These are phyloP conservation scores for Cyclina sinensis DNA, from an alignment of 1,140 invertebrate species.

Conservation along the genomic window DNA sequence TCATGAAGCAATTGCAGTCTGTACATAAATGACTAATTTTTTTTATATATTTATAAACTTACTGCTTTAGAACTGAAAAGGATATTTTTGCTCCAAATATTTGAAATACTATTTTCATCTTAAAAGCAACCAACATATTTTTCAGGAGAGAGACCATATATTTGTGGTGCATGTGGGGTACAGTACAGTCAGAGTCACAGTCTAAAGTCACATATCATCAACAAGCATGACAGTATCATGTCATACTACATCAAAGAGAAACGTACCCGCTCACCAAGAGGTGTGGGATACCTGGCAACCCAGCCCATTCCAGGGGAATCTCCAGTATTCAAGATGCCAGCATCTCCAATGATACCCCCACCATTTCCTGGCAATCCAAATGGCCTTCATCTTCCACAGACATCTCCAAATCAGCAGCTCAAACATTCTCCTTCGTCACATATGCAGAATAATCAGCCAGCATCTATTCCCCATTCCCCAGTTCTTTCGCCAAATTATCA, in stretches of 20 bases:
- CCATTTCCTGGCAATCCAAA: slow-evolving; percentile 71
- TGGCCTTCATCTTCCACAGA: slow-evolving; percentile 70
- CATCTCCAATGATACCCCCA: slow-evolving; percentile 71
- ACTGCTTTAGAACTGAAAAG: too few relatives aligned
- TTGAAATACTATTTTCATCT: too few relatives aligned
- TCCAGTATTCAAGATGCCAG: slow-evolving; percentile 79
- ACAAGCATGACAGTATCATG: slow-evolving; percentile 85
- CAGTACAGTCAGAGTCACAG: slow-evolving; percentile 85
- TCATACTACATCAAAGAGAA: slow-evolving; percentile 85
- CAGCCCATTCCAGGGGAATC: slow-evolving; percentile 73
- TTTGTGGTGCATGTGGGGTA: slow-evolving; percentile 84
- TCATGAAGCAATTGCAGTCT: too few relatives aligned
- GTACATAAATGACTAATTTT: too few relatives aligned
- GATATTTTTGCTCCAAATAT: too few relatives aligned
- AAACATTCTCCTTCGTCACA: slow-evolving; percentile 47
- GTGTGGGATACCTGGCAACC: slow-evolving; percentile 82
- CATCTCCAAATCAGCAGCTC: slow-evolving; percentile 51
- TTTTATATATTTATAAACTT: too few relatives aligned
- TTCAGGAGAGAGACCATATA: slow-evolving; percentile 84
- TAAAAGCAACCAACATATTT: too few relatives aligned
- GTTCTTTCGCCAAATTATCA: slow-evolving; percentile 62
- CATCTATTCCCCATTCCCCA: slow-evolving; percentile 60
- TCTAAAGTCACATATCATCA: slow-evolving; percentile 85
- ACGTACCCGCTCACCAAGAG: slow-evolving; percentile 82
- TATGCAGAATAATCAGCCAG: slow-evolving; percentile 17